Percentiles rank a stretch among this genome's conserved stretches.
Conservation (phyloP, 2,797 vertebrate genomes). For the Amblyopsis hoosieri region DNA sequence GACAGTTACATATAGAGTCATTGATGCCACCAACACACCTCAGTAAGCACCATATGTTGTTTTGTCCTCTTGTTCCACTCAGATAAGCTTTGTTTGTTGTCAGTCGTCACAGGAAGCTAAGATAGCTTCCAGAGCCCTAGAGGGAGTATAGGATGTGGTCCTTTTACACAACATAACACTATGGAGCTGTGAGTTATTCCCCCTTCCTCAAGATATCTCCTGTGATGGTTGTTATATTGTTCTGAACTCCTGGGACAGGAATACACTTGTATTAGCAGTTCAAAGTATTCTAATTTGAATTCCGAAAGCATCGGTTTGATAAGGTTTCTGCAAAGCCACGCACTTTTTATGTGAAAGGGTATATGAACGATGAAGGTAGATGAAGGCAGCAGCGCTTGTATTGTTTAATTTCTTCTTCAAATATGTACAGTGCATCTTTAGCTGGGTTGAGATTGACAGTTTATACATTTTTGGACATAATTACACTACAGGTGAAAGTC, state of each 20-base stretch:
- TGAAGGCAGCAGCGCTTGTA: too few species aligned
- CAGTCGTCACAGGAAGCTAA: conserved; percentile 21
- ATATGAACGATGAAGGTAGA: too few species aligned
- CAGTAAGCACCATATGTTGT: conserved; percentile 13
- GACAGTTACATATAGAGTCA: conserved; percentile 30
- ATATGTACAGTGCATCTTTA: too few species aligned
- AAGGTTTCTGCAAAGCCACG: too few species aligned
- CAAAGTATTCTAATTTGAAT: background rate
- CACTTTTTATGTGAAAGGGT: too few species aligned
- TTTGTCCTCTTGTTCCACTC: conserved; percentile 33
- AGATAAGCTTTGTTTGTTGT: conserved; percentile 36
- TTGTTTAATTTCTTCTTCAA: too few species aligned
- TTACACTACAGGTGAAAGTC: conserved; percentile 18
- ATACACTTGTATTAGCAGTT: background rate
- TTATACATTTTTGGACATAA: background rate
- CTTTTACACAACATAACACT: conserved; percentile 25
- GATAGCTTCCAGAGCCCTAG: conserved; percentile 32
- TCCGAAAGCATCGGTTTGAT: background rate
- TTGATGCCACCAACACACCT: conserved; percentile 30
- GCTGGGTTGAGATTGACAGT: background rate
- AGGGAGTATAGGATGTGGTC: conserved; percentile 32
- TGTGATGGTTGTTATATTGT: too few species aligned
- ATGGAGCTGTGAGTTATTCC: background rate
- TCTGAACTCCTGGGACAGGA: background rate
- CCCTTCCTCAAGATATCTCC: conserved; percentile 7